Percentiles rank a stretch among this genome's conserved stretches.
phyloP scores from a whole-genome alignment of 2,888 invertebrate species.

The Troglohyphantes excavatus region DNA sequence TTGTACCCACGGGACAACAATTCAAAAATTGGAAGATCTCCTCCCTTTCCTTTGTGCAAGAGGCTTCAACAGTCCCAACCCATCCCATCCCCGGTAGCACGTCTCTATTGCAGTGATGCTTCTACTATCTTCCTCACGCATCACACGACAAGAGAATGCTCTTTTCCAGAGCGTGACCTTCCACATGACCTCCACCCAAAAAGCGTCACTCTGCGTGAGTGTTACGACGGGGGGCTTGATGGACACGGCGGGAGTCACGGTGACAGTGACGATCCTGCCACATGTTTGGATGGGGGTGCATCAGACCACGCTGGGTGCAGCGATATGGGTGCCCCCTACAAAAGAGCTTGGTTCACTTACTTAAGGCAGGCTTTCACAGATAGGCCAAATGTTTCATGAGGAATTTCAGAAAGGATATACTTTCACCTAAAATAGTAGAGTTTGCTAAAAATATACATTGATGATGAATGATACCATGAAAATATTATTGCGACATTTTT shows the following conservation, averaged over 20 bases:
- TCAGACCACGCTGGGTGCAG: neutral
- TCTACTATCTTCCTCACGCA: neutral
- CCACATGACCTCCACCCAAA: constrained; percentile 43
- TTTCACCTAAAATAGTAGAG: no score
- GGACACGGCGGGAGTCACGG: constrained; percentile 40
- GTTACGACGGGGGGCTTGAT: constrained; percentile 36
- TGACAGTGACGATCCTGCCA: constrained; percentile 73
- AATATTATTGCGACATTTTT: no score
- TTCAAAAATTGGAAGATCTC: neutral
- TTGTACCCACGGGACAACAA: neutral
- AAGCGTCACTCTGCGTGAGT: no score
- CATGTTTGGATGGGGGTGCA: neutral
- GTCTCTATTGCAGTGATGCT: constrained; percentile 41
- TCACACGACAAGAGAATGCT: constrained; percentile 44
- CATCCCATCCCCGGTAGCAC: neutral
- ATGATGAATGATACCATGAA: no score
- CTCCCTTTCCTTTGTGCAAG: neutral
- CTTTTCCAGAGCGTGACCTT: constrained; percentile 31
- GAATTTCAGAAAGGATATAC: no score
- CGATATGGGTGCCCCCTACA: no score
- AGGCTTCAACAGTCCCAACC: neutral
- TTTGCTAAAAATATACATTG: no score
- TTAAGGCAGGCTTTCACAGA: no score
- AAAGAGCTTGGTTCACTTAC: no score
- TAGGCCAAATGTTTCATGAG: no score